Evolutionary conservation across 2,113 vertebrate genomes (phyloP), one percentile per base, ranked within the genome.

Genomic region (Alligator sinensis): DNA sequence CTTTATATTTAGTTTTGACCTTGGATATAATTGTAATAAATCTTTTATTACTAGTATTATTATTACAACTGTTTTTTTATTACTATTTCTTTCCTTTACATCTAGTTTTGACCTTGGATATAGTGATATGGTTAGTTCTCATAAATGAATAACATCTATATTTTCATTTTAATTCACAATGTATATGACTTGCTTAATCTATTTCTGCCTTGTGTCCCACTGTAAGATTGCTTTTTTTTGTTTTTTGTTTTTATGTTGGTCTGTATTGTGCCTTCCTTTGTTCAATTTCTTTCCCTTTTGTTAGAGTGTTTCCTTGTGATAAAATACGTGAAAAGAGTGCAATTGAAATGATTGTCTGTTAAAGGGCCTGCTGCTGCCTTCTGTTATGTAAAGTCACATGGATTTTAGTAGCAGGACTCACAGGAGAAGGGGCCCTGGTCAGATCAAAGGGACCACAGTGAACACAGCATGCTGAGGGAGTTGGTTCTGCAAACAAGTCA

Each of bases 341-440:
- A 11, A 80, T 28, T 25, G 25, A 64, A 81, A 25, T 7, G 4
- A 27, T 93, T 89, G 1, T 24, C 15, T 83, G 8, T 66, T 84
- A 83, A 89, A 77, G 16, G 30, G 6, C 10, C 57, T 80, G 5
- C 2, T 88, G 6, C 25, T 34, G 14, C 17, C 16, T 4, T 5
- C 16, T 38, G 16, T 24, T 9, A 14, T 5, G 3, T 3, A 4
- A 86, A 89, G 72, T 74, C 27, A 11, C 4, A 5, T 3, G 1
- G 59, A 28, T 61, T 91, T 80, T 28, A 64, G 1, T 3, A 24
- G 60, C 28, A 13, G n/a, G 3, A 11, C 10, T 60, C 57, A 68
- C 0, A 1, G 38, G 61, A 25, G 7, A n/a, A 47, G 1, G 1
- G 34, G 1, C 5, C n/a, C 22, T 54, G 6, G 15, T 82, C 3